A percentile compares a stretch with the other conserved stretches of the same genome.
Conservation (phyloP, 1,140 invertebrate species). For the Cotesia glomerata region DNA sequence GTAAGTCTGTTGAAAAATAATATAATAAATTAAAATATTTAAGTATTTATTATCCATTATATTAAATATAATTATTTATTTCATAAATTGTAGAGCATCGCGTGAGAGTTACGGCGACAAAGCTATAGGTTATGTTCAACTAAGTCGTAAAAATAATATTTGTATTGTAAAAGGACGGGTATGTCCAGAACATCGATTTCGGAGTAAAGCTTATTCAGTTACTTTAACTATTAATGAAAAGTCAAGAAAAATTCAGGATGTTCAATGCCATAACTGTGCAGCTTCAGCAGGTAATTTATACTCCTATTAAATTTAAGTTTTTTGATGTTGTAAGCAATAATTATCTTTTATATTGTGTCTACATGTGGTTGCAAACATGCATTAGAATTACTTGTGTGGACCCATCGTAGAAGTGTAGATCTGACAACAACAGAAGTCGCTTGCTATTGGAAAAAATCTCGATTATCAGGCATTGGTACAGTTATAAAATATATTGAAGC, state of each 20-base stretch:
- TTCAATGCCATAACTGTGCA: slow-evolving; percentile 23
- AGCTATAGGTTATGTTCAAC: slow-evolving; percentile 5
- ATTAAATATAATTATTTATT: not conserved
- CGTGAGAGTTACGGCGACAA: not conserved
- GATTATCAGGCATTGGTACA: slow-evolving; percentile 33
- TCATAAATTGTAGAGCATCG: not conserved
- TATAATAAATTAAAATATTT: not conserved
- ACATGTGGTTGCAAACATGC: slow-evolving; percentile 41
- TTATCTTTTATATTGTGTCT: not conserved
- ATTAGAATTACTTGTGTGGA: slow-evolving; percentile 40
- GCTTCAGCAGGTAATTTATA: not conserved
- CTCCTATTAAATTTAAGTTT: not conserved
- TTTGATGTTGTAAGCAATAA: not conserved
- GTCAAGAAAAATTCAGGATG: slow-evolving; percentile 28
- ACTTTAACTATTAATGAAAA: slow-evolving; percentile 27
- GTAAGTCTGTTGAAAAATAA: not conserved
- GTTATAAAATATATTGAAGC: slow-evolving; percentile 34
- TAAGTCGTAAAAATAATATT: not conserved
- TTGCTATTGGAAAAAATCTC: slow-evolving; percentile 50
- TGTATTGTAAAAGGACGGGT: not conserved
- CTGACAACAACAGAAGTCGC: slow-evolving; percentile 37
- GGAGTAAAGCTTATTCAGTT: not conserved
- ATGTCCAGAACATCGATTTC: not conserved
- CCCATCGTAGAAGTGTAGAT: slow-evolving; percentile 43
- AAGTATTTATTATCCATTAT: not conserved